A percentile compares a stretch with the other conserved stretches of the same genome.
These are phyloP conservation scores for Tiliqua scincoides DNA, from an alignment of 2,113 vertebrate species.

Conservation along the genomic window DNA sequence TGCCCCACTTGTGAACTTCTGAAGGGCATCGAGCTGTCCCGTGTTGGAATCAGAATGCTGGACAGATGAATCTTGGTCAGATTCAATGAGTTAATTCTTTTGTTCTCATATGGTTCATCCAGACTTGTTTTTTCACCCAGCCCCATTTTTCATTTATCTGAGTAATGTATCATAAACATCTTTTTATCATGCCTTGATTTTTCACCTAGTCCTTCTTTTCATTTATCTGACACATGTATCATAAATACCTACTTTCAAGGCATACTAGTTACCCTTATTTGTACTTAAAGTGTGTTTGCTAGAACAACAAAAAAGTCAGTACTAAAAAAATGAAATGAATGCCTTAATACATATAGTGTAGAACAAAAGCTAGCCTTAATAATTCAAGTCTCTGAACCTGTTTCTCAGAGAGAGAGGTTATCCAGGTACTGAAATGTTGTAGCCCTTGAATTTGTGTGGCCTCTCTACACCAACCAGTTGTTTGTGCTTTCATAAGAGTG, in stretches of 20 bases:
- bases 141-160: not conserved
- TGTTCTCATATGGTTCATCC: not conserved
- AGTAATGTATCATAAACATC: not conserved
- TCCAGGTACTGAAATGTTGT: constrained; percentile 25
- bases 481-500: constrained; percentile 68
- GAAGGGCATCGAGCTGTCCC: not conserved
- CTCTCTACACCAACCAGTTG: constrained; percentile 51
- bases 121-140: too few relatives aligned
- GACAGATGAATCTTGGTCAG: not conserved
- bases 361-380: not conserved
- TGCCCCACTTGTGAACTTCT: not conserved
- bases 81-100: not conserved
- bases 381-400: constrained; percentile 21
- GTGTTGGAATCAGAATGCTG: not conserved
- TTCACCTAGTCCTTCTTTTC: not conserved
- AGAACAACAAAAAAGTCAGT: not conserved
- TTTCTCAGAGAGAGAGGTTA: constrained; percentile 23
- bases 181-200: not conserved
- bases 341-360: not conserved
- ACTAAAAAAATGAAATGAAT: not conserved
- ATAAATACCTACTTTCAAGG: not conserved
- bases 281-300: rapidly evolving
- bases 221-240: not conserved
- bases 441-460: constrained; percentile 76
- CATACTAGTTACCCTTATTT: not conserved